These are phyloP conservation scores for Zygogramma bicolorata DNA, from an alignment of 2,888 invertebrate genomes.

Conservation along the genomic window DNA sequence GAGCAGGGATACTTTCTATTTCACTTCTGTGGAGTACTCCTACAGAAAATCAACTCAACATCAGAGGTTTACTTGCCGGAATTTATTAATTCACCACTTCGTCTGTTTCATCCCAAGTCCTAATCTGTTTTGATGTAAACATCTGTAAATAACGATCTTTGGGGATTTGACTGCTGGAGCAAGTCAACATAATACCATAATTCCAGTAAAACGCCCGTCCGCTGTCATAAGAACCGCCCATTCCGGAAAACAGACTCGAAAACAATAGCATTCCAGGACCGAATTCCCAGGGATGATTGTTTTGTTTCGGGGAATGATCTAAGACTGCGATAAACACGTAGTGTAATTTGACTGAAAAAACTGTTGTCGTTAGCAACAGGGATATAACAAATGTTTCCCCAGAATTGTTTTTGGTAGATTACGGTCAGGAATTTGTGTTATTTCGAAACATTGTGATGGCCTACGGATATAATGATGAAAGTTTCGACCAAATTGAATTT, in stretches of 20 bases:
- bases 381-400: too few relatives aligned
- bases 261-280: not conserved
- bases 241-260: not conserved
- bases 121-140: not conserved
- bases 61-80: not conserved
- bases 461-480: too few relatives aligned
- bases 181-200: not conserved
- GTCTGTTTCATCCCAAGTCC: not conserved
- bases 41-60: not conserved
- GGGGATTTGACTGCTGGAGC: not conserved
- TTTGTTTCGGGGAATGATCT: not conserved
- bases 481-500: too few relatives aligned
- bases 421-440: too few relatives aligned
- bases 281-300: not conserved
- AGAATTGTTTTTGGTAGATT: too few relatives aligned
- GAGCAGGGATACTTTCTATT: too few relatives aligned
- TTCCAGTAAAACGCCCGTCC: not conserved
- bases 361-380: not conserved
- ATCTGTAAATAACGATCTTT: not conserved
- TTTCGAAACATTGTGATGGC: too few relatives aligned
- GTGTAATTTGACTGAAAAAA: not conserved
- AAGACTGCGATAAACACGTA: not conserved
- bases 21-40: too few relatives aligned
- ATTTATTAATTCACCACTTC: not conserved
- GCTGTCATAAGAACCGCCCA: not conserved